Evolutionary conservation across 35 echinoderm and acorn worm species (phyloP), one percentile per base, ranked within the genome.

Genomic region (Heliocidaris tuberculata): DNA sequence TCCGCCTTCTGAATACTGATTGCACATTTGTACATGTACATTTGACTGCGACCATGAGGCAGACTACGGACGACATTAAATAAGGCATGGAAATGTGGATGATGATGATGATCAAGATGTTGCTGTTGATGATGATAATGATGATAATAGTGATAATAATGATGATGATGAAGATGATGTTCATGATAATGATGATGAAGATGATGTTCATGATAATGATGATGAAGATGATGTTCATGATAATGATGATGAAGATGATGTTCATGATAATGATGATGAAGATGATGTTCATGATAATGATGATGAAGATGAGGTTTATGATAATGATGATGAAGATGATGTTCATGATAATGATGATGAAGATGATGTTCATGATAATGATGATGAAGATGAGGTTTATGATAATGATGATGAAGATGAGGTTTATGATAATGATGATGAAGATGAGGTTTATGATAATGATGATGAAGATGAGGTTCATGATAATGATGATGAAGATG

Each of bases 91-190:
- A 0, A 0, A 42, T 42, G 35, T 42, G 35, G 60, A 65, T 71
- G 61, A 27, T 71, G 61, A 27, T 71, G 61, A 71, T 71, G 61
- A 71, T 71, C 17, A n/a, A 17, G 0, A 16, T 65, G 10, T 17
- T 65, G 10, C 4, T 65, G 60, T 17, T 5, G 17, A 24, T 17
- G 17, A 65, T 65, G 60, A 61, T 61, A 61, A 15, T 61, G 86
- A 19, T 88, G 86, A 88, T 88, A 6, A 88, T 88, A 11, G 7
- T 88, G 47, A 88, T 88, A 11, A 88, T 88, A 29, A 32, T 88
- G 86, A 88, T 88, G 86, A 88, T 88, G 86, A 32, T 88, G 86
- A 88, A 31, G 7, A 1, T 88, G 86, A 88, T 88, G 86, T 31
- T 35, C 27, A 32, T 88, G 86, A 35, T 1, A 29, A 88, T 32